Base-by-base conservation (phyloP, 30 jellyfish, hydroid and myxozoan genomes). In the Calvadosia cruxmelitensis region DNA sequence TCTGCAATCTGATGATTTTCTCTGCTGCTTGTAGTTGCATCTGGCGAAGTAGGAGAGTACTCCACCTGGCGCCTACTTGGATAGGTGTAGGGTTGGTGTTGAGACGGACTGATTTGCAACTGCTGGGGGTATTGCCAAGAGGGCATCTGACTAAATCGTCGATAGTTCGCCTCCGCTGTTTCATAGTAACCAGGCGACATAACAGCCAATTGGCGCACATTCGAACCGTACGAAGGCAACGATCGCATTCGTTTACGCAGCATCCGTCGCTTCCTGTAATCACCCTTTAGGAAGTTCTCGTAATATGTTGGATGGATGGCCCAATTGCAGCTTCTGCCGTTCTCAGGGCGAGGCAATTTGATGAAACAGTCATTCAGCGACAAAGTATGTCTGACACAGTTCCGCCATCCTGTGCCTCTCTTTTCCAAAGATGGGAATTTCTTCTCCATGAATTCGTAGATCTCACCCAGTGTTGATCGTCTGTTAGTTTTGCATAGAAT, bases 281-380 rank as follows among this genome's bases (percentile, higher is more conserved):
- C 90, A 0, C 93, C 93, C 29, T 84, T 76, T 36, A 67, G 23
- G 48, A 83, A 83, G 50, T 86, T 73, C 13, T 76, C 80, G 27
- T 71, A 76, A 75, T 83, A 83, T 31, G 95, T 75, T 10, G 95
- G 95, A 67, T 83, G 95, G n/a, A 83, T 70, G n/a, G 95, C 95
- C 95, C 95, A 83, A 64, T 83, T 76, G 63, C 95, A 83, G 36
- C 95, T 83, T 16, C 95, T 66, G 12, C 95, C 95, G 49, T 83
- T 83, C 64, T 83, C 95, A 0, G 95, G 95, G 29, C 95, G 71
- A 48, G 75, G 95, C 42, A 83, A 84, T 69, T 83, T 83, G 68
- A 83, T 75, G 79, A 83, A 83, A 63, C 95, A 83, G 75, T 83
- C 95, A 68, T 76, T 83, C 7, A 83, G 67, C 29, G 95, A 83